Evolutionary conservation across 2,797 vertebrate genomes (phyloP), one percentile per base, ranked within the genome.

Genomic region (Poeciliopsis paucimaculata): DNA sequence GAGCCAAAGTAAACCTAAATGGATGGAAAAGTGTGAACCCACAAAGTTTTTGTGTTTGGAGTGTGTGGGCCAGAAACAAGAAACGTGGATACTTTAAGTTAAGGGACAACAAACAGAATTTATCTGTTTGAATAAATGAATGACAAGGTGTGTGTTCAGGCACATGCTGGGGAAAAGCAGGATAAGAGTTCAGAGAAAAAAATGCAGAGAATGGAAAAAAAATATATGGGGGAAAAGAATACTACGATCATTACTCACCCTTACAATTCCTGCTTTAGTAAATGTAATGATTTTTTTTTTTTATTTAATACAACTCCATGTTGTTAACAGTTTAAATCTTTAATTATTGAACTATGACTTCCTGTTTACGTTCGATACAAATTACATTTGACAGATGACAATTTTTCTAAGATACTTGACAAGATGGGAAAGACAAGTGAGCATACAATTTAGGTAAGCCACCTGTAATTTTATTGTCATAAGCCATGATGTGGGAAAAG

Each of bases 71-170:
- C 71, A 72, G 83, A 72, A 87, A 80, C 78, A 70, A 66, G 78
- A 84, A 81, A 89, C 74, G 74, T 78, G 83, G 84, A 88, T 91
- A 82, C 82, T 82, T 86, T 81, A 86, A 90, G 85, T 88, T 79
- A 51, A 87, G 62, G 82, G 81, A 88, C 80, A 89, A 90, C 86
- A 93, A 90, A 90, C 77, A 86, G 47, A 83, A 86, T 85, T 88
- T 81, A 90, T 89, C 84, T 84, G 75, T 86, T 86, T 73, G 90
- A 90, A 92, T 85, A 92, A 83, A 76, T 72, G 34, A 16, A 79
- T 83, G 64, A 49, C 81, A 82, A 86, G 81, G n/a, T 57, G 57
- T 76, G 77, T 80, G 77, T 75, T 79, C 46, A n/a, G 73, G 47
- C 68, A 60, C 73, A 73, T 16, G n/a, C 28, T 41, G 79, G 81